Evolutionary conservation across 2,888 invertebrate genomes (phyloP), one percentile per base, ranked within the genome.

Genomic region (Biston betularia): DNA sequence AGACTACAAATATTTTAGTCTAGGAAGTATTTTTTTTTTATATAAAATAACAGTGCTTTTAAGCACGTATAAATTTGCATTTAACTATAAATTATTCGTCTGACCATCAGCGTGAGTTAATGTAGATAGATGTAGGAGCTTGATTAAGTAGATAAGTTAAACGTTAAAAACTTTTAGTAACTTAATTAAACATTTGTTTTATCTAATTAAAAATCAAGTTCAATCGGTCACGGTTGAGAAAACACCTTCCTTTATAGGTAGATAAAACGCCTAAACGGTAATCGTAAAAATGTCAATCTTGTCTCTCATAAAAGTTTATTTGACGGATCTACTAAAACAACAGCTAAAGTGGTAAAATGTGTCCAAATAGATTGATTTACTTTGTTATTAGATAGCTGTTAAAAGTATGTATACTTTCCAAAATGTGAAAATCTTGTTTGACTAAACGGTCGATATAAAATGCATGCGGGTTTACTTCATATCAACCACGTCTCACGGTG

Each of bases 381-480:
- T 50, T 35, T 48, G 35, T 44, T 38, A 53, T 46, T 46, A 44
- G 6, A 40, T 34, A 48, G 49, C 45, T 48, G 14, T 45, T 44
- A 45, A 54, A 42, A 53, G 49, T 50, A 59, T 60, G 60, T 71
- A 71, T 70, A 66, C 65, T 69, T 72, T 64, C 69, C 67, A 2
- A 12, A 56, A 50, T 54, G 33, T 49, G 35, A 44, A 53, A 57
- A 63, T 14, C n/a, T 9, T 35, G 44, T 14, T 10, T 8, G n/a
- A 40, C 42, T 33, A 55, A 40, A 40, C 10, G 40, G 14, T 45
- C 6, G 45, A 14, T 45, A 45, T 15, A 45, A 45, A 5, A 44
- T 12, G 6, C 12, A 12, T 24, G 24, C 24, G 24, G 1, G 24
- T 2, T n/a, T 24, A 24, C 24, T 24, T 24, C 24, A 24, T 24